A percentile compares a stretch with the other conserved stretches of the same genome.
Evolutionary conservation across 1,140 invertebrate genomes (phyloP).

Genomic region (Drosophila setifemur): DNA sequence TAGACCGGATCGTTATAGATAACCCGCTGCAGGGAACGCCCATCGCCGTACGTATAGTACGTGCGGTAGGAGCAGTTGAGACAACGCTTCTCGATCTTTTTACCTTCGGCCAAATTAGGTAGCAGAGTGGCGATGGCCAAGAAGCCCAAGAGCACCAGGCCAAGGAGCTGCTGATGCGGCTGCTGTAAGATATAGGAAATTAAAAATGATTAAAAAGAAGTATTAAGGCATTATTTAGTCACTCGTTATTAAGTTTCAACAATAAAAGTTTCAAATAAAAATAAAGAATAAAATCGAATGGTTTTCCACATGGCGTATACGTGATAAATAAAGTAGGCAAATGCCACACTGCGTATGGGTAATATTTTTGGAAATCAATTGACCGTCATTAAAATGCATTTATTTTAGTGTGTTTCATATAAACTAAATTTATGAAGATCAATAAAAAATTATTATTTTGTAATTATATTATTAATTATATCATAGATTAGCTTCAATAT

Average conservation of each 20-base stretch:
- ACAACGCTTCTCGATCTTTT: conserved; percentile 72
- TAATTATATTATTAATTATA: too few species aligned
- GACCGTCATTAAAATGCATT: too few species aligned
- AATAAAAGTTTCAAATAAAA: too few species aligned
- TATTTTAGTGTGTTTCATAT: too few species aligned
- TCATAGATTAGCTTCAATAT: too few species aligned
- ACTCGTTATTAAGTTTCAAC: too few species aligned
- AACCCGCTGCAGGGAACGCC: conserved; percentile 61
- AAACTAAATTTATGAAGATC: too few species aligned
- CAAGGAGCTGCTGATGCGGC: conserved; percentile 22
- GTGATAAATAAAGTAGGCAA: not conserved
- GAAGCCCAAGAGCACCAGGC: conserved; percentile 44
- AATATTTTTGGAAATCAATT: not conserved
- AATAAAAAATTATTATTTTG: too few species aligned
- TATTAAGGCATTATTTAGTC: too few species aligned
- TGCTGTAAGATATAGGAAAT: conserved; percentile 18
- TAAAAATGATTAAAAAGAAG: too few species aligned
- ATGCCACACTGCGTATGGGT: not conserved
- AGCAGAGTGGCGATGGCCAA: conserved; percentile 43
- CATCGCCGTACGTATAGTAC: conserved; percentile 72
- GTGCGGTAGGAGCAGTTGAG: conserved; percentile 71
- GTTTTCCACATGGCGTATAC: too few species aligned
- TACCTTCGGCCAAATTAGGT: conserved; percentile 47
- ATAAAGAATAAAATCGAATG: too few species aligned
- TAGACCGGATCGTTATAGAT: conserved; percentile 65